phyloP scores from a whole-genome alignment of 2,113 vertebrate genomes.

The Oreotrochilus melanogaster region DNA sequence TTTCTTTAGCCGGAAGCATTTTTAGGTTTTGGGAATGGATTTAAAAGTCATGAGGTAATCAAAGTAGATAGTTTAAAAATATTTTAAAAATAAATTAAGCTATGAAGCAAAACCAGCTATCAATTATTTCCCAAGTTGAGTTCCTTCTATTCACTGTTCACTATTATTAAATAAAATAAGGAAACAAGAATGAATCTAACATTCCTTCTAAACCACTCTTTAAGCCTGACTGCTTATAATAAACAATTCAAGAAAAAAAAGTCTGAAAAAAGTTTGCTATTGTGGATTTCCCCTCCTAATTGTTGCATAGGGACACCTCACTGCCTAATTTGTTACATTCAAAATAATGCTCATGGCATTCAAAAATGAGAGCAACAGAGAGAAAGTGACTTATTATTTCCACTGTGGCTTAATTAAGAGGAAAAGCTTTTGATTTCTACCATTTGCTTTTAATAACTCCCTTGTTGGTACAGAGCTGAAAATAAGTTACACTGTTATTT shows the following conservation, averaged over 20 bases:
- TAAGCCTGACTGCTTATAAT: not conserved
- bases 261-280: not conserved
- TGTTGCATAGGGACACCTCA: not conserved
- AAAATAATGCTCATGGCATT: not conserved
- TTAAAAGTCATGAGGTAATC: not conserved
- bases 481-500: not conserved
- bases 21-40: not conserved
- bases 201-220: not conserved
- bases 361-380: not conserved
- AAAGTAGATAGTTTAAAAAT: not conserved
- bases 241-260: not conserved
- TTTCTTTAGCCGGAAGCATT: not conserved
- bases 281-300: not conserved
- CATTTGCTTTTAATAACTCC: not conserved
- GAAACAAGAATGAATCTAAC: not conserved
- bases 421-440: conserved; percentile 10
- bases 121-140: not conserved
- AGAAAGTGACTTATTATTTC: not conserved
- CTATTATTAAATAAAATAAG: not conserved
- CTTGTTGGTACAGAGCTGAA: not conserved
- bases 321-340: not conserved
- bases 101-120: not conserved
- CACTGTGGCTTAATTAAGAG: conserved; percentile 40
- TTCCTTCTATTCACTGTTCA: not conserved
- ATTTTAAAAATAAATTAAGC: not conserved